Conservation (phyloP, 2,888 invertebrate species). For the Drosophila anomalipes region DNA sequence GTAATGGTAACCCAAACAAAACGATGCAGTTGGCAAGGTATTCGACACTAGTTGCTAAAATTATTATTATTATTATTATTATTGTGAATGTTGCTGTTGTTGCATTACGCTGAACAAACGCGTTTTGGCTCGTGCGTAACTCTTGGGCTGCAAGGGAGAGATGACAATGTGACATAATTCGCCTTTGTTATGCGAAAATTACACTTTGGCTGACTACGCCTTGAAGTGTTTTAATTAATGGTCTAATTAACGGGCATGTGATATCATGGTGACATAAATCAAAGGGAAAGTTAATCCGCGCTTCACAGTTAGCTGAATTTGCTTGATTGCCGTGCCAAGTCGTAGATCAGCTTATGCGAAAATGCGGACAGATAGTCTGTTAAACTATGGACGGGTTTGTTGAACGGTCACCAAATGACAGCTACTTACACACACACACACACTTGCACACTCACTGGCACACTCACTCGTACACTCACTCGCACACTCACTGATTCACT, state of each 20-base stretch:
- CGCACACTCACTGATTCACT: constrained; percentile 13
- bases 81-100: constrained; percentile 14
- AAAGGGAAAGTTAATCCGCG: constrained; percentile 40
- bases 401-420: constrained; percentile 44
- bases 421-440: neutral
- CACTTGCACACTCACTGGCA: neutral
- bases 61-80: constrained; percentile 13
- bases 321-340: constrained; percentile 14
- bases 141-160: constrained; percentile 19
- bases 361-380: constrained; percentile 9
- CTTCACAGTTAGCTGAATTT: constrained; percentile 5
- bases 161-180: constrained; percentile 63
- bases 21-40: constrained; percentile 70
- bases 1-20: constrained; percentile 74
- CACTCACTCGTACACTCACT: neutral
- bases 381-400: constrained; percentile 37
- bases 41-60: constrained; percentile 33
- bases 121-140: constrained; percentile 69
- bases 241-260: constrained; percentile 55
- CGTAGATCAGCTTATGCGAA: constrained; percentile 22
- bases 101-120: constrained; percentile 6
- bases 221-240: constrained; percentile 64
- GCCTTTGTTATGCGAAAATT: constrained; percentile 42
- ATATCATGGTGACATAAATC: constrained; percentile 18
- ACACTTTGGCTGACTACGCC: constrained; percentile 10